Base-by-base conservation (phyloP, 2,113 vertebrate species). In the Stigmatopora argus region DNA sequence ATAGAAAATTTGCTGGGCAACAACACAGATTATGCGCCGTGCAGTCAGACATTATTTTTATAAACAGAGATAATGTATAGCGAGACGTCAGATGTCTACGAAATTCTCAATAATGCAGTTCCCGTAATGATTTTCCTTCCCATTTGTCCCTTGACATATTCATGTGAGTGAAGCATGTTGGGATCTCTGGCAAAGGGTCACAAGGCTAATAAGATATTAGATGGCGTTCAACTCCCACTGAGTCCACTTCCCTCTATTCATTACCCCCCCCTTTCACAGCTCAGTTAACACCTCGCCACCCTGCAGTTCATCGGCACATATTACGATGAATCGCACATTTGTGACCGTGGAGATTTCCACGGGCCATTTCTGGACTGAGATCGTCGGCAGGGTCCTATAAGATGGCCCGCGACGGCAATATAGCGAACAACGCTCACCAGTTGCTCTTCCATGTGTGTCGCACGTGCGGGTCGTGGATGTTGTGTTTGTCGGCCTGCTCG, bases 361-460 rank as follows among this genome's bases (percentile, higher is more conserved):
- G 41, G 71, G 68, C 67, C 26, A 84, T 71, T 70, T 82, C 85
- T 83, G 80, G 83, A 78, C 73, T 67, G 62, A 72, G 44, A 75
- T 62, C 61, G 65, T 75, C 78, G 70, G 77, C 80, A 86, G 72
- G 74, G 4, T 17, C 23, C 53, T 56, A 21, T 7, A 31, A 56
- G 53, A 56, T 3, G 53, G 53, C 83, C 84, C 83, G 82, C 77
- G 84, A 84, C 73, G 51, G 8, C 48, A 8, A 18, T 18, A 23
- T 53, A 3, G 19, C 51, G 11, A 56, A 31, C 5, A 5, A 31
- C 53, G 14, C 96, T 94, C 85, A 98, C 97, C 97, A 99, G 86
- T 99, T 99, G 90, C 97, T 99, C 81, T 99, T 99, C 97, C 97
- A 99, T 78, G 97, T 99, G 89, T 99, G 97, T 64, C 96, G 88